Evolutionary conservation across 2,113 vertebrate species (phyloP), one percentile per base, ranked within the genome.

Genomic region (Halcyon malimbica): DNA sequence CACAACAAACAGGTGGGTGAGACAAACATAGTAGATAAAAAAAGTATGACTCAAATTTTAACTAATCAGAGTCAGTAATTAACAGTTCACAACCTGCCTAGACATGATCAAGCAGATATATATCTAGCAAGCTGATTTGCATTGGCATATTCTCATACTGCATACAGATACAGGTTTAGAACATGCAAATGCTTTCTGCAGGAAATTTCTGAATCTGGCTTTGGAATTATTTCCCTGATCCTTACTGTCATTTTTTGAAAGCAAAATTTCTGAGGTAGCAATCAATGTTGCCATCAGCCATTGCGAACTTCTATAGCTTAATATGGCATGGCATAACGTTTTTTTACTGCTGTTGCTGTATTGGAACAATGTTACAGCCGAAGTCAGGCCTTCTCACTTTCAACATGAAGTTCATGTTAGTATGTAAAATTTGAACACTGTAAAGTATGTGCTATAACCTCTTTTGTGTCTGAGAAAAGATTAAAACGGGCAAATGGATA

Each of bases 51-150:
- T 95, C 76, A 89, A 35, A 90, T 78, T 94, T 93, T 85, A 84
- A 31, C 86, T 95, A 93, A 96, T 97, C 90, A 94, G 85, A 88
- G 77, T 31, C 69, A 83, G 79, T 89, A 95, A 96, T 96, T 97
- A n/a, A 51, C 86, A 87, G 91, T 93, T 94, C 88, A 90, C 48
- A 81, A 89, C 95, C 69, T 96, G 96, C 93, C 95, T 96, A 94
- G 90, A 95, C 94, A 71, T 74, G 79, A 93, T 96, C 56, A 93
- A 68, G 83, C 46, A 90, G 77, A 64, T 81, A 83, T 21, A 56
- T 63, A 81, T 65, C 92, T 95, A 68, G 76, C 76, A 90, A 89
- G 37, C 83, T 96, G 80, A 96, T 97, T 96, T 96, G 53, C 92
- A 93, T 71, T 82, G 69, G 44, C 2, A 1, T 71, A 78, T 51